Evolutionary conservation across 1,140 invertebrate genomes (phyloP), one percentile per base, ranked within the genome.

Genomic region (Bombus haemorrhoidalis): DNA sequence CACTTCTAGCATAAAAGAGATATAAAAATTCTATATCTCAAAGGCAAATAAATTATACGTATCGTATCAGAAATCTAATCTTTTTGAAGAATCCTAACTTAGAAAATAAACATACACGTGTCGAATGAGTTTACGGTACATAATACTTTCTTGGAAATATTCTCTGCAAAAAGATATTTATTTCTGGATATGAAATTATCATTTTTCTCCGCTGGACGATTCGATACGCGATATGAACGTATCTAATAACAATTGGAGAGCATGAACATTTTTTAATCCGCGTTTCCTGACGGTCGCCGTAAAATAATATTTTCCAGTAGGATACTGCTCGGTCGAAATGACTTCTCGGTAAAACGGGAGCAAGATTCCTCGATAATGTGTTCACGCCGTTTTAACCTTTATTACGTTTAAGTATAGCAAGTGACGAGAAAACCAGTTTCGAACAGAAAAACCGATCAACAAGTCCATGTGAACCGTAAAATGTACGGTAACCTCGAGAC

Each of bases 401-500:
- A 84, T 84, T 80, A 82, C 85, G 73, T 82, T 86, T 37, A 71
- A 81, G 85, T 79, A 69, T 62, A 37, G 79, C 81, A 83, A 86
- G 69, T 66, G 68, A 89, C 83, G 76, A 81, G 28, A 15, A 76
- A 89, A 89, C 88, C 88, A 89, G 88, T 89, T 89, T 66, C 64
- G 41, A 59, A 28, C 59, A 75, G 68, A 85, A 86, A 90, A 85
- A 78, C 68, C 53, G 66, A 77, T 84, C 78, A 68, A 85, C 78
- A 66, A 53, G 75, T 84, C 78, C 85, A 41, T 78, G 68, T 64
- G 57, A 87, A 84, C 81, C 85, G 78, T 82, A 87, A 89, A 87
- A 89, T 71, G 74, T 79, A 62, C 22, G 81, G 72, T 89, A 87
- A 85, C 91, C 91, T 92, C 91, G 91, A 91, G 87, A 92, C 89